Evolutionary conservation across 1,140 invertebrate species (phyloP).

Genomic region (Apis florea): DNA sequence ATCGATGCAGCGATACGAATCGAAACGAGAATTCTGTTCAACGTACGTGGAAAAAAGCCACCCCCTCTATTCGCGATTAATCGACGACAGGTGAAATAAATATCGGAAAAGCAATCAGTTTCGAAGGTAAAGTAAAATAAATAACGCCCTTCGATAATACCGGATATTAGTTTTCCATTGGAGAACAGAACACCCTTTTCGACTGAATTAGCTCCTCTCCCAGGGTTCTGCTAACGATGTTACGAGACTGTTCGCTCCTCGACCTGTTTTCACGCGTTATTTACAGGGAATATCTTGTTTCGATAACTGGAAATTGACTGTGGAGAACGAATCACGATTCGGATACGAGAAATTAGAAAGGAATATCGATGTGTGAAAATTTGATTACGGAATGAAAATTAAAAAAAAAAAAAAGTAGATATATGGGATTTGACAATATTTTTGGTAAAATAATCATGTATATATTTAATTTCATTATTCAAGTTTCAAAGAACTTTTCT

Average conservation of each 20-base stretch:
- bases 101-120: slow-evolving; percentile 64
- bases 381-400: too few relatives aligned
- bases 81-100: slow-evolving; percentile 57
- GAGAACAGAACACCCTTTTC: slow-evolving; percentile 34
- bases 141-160: slow-evolving; percentile 48
- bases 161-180: slow-evolving; percentile 57
- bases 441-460: too few relatives aligned
- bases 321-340: too few relatives aligned
- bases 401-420: not conserved
- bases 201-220: slow-evolving; percentile 16
- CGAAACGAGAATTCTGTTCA: not conserved
- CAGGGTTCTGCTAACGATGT: slow-evolving; percentile 30
- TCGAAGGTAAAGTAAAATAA: slow-evolving; percentile 46
- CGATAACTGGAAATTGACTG: not conserved
- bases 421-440: not conserved
- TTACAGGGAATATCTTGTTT: not conserved
- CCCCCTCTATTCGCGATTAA: slow-evolving; percentile 51
- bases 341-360: not conserved
- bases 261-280: not conserved
- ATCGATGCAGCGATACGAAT: not conserved
- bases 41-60: too few relatives aligned
- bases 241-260: slow-evolving; percentile 34
- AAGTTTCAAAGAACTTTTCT: too few relatives aligned
- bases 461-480: too few relatives aligned
- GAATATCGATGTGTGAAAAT: not conserved